Base-by-base conservation (phyloP, 2,888 invertebrate species). In the Rhagium mordax region DNA sequence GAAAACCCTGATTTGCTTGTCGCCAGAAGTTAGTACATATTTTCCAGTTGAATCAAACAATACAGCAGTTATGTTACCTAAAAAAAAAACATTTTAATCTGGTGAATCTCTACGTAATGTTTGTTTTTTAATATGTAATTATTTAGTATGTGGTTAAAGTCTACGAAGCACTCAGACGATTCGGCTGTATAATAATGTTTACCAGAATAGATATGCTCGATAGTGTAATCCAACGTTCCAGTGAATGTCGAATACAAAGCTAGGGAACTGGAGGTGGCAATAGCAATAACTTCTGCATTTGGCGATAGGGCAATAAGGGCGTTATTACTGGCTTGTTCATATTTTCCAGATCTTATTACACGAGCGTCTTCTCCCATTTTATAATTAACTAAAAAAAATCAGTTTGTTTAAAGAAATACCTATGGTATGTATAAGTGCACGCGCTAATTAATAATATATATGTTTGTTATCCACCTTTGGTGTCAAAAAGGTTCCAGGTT, bases 401-500 rank as follows among this genome's bases (percentile, higher is more conserved):
- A n/a, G n/a, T n/a, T n/a, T n/a, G n/a, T n/a, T n/a, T n/a, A n/a
- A n/a, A n/a, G n/a, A n/a, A n/a, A n/a, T n/a, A n/a, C n/a, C n/a
- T n/a, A n/a, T n/a, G n/a, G n/a, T n/a, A n/a, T n/a, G n/a, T n/a
- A n/a, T n/a, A n/a, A n/a, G n/a, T n/a, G n/a, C n/a, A n/a, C n/a
- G n/a, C n/a, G n/a, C n/a, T n/a, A 60, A 41, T 20, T 2, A 60
- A 47, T 47, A 3, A 55, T 55, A 67, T 16, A 0, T 33, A 13
- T 13, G 65, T 16, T 51, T 67, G 8, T 64, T 48, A 88, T 89
- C 90, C 88, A 95, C 95, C 93, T 88, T 95, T 94, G 67, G 95
- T 96, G 86, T 97, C 92, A 89, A 93, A 97, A 71, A 96, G 89
- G 85, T 93, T 94, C 95, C 96, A 97, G 74, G 94, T 94, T 82